Base-by-base conservation (phyloP, 2,113 vertebrate species). In the Morone chrysops region DNA sequence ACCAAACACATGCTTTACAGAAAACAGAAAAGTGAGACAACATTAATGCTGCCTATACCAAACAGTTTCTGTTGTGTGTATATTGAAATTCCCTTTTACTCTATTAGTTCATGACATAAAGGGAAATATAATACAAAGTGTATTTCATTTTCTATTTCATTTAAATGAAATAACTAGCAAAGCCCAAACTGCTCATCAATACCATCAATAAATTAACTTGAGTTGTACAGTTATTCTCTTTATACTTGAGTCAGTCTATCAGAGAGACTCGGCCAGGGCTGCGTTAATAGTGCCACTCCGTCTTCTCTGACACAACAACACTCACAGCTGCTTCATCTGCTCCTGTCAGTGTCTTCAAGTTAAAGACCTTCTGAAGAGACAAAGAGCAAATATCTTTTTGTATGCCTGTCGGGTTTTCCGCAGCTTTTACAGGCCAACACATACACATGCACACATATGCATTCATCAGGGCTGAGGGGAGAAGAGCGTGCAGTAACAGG, bases 361-460 rank as follows among this genome's bases (percentile, higher is more conserved):
- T 92, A 92, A 93, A 92, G 86, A 93, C 90, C 90, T 78, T 91
- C 89, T 43, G 72, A 77, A 22, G 82, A 90, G 82, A 86, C 90
- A 89, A 84, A 87, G 83, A 83, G 73, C 84, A 82, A 88, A 88
- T 70, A 87, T 84, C 75, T 82, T 70, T 84, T 82, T 85, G 61
- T 70, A 75, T 70, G 80, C 80, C 89, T 82, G 82, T 80, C 36
- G 80, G 83, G 76, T 90, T 84, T 80, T 43, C 66, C 62, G n/a
- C 60, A 76, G 73, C 75, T 65, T 71, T 69, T 43, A 74, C 79
- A 87, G 54, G 48, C 65, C 36, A 31, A 71, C 74, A 86, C 87
- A 82, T 59, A 79, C 78, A 82, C 47, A 80, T 17, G 41, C n/a
- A 77, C 82, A 61, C 57, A 81, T 48, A 86, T 59, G n/a, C 79